These are phyloP conservation scores for Ciconia maguari DNA, from an alignment of 2,113 vertebrate genomes.

Conservation along the genomic window DNA sequence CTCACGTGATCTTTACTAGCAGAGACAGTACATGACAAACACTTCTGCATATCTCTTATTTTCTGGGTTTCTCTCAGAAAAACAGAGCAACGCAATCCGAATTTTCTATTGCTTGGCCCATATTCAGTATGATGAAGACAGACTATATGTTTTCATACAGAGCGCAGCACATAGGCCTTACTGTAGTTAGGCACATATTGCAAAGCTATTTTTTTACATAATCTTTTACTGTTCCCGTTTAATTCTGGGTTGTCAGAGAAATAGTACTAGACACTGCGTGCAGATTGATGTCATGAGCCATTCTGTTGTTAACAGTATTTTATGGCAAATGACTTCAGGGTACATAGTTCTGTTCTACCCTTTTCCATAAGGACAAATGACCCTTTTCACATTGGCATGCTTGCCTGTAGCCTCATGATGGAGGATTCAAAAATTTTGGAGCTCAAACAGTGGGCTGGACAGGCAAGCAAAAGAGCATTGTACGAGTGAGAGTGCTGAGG, in stretches of 20 bases:
- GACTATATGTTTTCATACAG: neutral
- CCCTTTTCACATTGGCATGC: neutral
- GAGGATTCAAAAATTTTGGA: neutral
- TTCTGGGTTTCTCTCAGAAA: neutral
- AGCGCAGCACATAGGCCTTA: neutral
- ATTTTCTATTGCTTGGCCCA: conserved; percentile 6
- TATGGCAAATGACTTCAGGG: neutral
- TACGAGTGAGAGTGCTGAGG: neutral
- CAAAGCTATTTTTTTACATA: neutral
- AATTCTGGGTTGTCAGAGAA: conserved; percentile 1
- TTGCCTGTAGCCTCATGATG: neutral
- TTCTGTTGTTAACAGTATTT: neutral
- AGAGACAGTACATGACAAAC: neutral
- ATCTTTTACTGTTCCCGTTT: conserved; percentile 19
- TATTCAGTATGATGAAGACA: neutral
- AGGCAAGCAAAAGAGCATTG: neutral
- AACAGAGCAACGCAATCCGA: neutral
- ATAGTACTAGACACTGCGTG: neutral
- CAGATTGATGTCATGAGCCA: neutral
- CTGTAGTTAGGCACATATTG: neutral
- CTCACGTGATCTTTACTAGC: neutral
- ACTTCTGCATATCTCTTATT: neutral
- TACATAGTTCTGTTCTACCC: neutral
- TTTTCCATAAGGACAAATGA: neutral
- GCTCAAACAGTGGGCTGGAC: neutral